phyloP scores from a whole-genome alignment of 1,140 invertebrate species.

The Phortica variegata region DNA sequence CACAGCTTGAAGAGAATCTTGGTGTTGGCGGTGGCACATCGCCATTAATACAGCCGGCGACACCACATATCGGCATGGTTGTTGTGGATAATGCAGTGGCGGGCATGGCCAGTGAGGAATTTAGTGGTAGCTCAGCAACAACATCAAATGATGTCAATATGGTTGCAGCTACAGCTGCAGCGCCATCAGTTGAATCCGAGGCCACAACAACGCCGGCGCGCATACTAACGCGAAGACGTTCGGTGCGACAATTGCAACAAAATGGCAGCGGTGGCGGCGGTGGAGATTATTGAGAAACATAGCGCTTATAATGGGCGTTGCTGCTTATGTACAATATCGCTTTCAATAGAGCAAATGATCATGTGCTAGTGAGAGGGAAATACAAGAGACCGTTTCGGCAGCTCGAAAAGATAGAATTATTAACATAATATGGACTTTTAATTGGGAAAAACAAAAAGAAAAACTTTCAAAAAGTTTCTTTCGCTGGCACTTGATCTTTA shows the following conservation, averaged over 20 bases:
- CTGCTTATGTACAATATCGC: too few relatives aligned
- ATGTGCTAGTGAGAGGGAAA: too few relatives aligned
- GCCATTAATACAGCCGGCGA: conserved; percentile 56
- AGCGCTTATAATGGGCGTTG: too few relatives aligned
- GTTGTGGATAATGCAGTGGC: conserved; percentile 48
- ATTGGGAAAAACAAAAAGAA: too few relatives aligned
- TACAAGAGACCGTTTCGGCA: too few relatives aligned
- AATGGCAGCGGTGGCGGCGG: conserved; percentile 29
- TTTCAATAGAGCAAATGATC: too few relatives aligned
- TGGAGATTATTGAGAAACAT: conserved; percentile 29
- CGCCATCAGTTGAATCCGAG: too few relatives aligned
- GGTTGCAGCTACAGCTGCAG: conserved; percentile 7
- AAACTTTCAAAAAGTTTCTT: too few relatives aligned
- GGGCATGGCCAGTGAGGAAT: conserved; percentile 36
- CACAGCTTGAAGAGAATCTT: conserved; percentile 64
- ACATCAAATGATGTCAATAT: background rate
- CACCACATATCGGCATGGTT: conserved; percentile 45
- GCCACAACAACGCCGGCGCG: conserved; percentile 28
- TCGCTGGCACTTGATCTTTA: too few relatives aligned
- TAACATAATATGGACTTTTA: too few relatives aligned
- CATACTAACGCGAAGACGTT: conserved; percentile 46
- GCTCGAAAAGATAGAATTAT: too few relatives aligned
- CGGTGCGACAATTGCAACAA: conserved; percentile 46
- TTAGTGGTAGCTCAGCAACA: conserved; percentile 8
- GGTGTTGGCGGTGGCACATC: conserved; percentile 1